Conservation (phyloP, 35 echinoderm and acorn worm species). For the Nesometra sesokonis region DNA sequence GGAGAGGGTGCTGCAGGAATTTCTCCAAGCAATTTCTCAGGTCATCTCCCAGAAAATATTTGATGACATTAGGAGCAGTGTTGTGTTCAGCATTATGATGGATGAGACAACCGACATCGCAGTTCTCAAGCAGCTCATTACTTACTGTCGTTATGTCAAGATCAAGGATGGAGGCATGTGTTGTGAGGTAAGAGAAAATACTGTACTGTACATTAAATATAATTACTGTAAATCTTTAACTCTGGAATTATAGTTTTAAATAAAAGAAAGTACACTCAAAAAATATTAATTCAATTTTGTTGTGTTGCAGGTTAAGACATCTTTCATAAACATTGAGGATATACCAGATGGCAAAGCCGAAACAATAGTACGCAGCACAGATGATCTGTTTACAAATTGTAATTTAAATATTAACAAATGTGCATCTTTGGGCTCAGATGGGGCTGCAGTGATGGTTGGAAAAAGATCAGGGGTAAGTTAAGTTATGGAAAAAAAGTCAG, state of each 20-base stretch:
- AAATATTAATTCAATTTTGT: too few relatives aligned
- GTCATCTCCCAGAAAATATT: not conserved
- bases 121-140: not conserved
- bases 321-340: constrained; percentile 11
- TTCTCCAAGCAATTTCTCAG: not conserved
- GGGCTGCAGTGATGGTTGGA: not conserved
- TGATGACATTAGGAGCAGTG: not conserved
- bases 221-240: too few relatives aligned
- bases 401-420: not conserved
- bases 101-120: constrained; percentile 1
- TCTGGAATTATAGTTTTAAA: too few relatives aligned
- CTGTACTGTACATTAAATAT: too few relatives aligned
- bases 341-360: constrained; percentile 21
- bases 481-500: not conserved
- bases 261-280: too few relatives aligned
- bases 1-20: not conserved
- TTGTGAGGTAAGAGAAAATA: not conserved
- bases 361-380: not conserved
- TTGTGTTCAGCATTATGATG: not conserved
- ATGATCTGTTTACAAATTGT: not conserved
- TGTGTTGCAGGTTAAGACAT: too few relatives aligned
- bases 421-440: not conserved
- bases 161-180: not conserved
- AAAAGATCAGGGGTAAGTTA: constrained; percentile 1
- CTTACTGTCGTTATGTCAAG: not conserved